Percentiles rank a stretch among this genome's conserved stretches.
Evolutionary conservation across 53 echinoderm and acorn worm species (phyloP).

Genomic region (Mesocentrotus franciscanus): DNA sequence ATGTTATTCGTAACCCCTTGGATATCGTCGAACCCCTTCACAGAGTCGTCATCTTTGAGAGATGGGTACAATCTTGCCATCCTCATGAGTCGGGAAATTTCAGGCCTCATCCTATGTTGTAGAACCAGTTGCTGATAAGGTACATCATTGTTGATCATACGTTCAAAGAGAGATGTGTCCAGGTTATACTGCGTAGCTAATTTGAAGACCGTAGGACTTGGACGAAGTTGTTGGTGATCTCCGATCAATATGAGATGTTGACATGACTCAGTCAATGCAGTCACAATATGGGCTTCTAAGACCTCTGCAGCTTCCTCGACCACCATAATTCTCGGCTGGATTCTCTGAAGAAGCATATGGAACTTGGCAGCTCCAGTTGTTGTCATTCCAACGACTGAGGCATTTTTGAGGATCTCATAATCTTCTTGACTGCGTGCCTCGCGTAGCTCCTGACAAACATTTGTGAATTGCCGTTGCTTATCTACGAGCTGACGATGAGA

Average conservation of each 20-base stretch:
- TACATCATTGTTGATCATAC: conserved; percentile 83
- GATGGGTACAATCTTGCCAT: conserved; percentile 79
- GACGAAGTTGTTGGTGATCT: conserved; percentile 92
- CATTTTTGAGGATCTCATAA: conserved; percentile 60
- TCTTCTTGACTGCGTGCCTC: conserved; percentile 78
- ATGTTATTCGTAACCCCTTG: conserved; percentile 78
- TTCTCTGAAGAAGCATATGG: conserved; percentile 73
- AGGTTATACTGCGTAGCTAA: conserved; percentile 86
- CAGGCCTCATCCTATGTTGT: conserved; percentile 96
- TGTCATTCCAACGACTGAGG: conserved; percentile 86
- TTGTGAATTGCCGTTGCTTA: conserved; percentile 76
- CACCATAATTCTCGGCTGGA: conserved; percentile 87
- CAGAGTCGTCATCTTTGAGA: conserved; percentile 81
- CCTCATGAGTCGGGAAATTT: conserved; percentile 83
- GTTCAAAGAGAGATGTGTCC: conserved; percentile 91
- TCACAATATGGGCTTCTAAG: conserved; percentile 89
- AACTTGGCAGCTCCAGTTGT: conserved; percentile 93
- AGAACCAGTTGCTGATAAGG: conserved; percentile 71
- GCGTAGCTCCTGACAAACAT: conserved; percentile 72
- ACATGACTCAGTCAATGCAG: conserved; percentile 78
- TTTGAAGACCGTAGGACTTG: conserved; percentile 91
- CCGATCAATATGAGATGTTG: conserved; percentile 95
- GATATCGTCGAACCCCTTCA: conserved; percentile 74
- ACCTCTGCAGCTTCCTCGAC: conserved; percentile 97
- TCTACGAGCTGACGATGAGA: conserved; percentile 61